Evolutionary conservation across 2,888 invertebrate genomes (phyloP).

Genomic region (Tachina fera): DNA sequence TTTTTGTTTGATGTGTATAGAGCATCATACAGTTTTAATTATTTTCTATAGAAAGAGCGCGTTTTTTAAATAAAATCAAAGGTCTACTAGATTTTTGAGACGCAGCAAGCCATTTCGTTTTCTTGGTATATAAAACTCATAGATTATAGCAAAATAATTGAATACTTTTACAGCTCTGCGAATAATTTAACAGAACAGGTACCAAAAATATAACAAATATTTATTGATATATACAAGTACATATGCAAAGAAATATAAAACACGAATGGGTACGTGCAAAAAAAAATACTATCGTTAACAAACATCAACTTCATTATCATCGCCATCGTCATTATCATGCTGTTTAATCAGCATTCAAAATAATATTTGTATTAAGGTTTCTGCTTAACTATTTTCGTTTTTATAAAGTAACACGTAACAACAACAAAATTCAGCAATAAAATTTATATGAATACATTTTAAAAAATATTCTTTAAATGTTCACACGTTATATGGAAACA

Average conservation of each 20-base stretch:
- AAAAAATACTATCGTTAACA: background rate
- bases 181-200: background rate
- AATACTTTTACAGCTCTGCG: background rate
- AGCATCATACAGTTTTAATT: no score
- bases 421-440: slow-evolving; percentile 1
- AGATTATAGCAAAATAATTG: background rate
- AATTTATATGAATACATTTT: background rate
- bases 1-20: no score
- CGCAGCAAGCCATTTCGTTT: no score
- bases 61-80: no score
- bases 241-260: background rate
- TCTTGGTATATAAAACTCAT: no score
- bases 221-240: slow-evolving; percentile 13
- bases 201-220: background rate
- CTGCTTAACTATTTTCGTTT: slow-evolving; percentile 24
- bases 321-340: slow-evolving; percentile 9
- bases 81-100: no score
- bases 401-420: slow-evolving; percentile 43
- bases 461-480: slow-evolving; percentile 32
- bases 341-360: background rate
- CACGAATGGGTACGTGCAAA: background rate
- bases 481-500: slow-evolving; percentile 55
- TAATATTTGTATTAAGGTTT: slow-evolving; percentile 32
- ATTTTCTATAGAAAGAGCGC: no score
- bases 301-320: background rate